phyloP scores from a whole-genome alignment of 2,113 vertebrate genomes.

The Rhea pennata region DNA sequence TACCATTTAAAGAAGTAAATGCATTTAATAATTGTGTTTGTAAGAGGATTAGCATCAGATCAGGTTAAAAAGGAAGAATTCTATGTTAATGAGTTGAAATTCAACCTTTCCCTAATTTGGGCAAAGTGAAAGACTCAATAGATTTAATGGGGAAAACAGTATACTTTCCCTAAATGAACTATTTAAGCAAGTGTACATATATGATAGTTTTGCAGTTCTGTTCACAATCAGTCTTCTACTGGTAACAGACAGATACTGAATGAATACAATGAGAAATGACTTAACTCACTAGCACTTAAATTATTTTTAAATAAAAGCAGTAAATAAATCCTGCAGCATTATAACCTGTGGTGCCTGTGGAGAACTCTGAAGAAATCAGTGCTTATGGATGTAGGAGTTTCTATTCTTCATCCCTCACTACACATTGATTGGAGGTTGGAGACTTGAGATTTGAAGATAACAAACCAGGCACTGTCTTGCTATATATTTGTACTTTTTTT shows the following conservation, averaged over 20 bases:
- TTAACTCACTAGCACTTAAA: background rate
- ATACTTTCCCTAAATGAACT: background rate
- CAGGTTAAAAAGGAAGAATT: background rate
- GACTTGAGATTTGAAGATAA: background rate
- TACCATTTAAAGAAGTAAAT: conserved; percentile 3
- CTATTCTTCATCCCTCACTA: fast-evolving
- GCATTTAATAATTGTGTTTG: background rate
- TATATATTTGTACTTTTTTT: background rate
- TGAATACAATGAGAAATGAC: background rate
- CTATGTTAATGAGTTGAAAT: background rate
- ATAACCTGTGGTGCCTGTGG: background rate
- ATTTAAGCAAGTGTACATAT: background rate
- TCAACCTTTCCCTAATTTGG: background rate
- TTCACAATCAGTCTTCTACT: background rate
- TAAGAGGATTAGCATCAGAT: background rate
- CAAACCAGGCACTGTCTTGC: background rate
- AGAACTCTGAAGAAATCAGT: background rate
- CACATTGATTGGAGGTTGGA: background rate
- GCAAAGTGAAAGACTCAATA: background rate
- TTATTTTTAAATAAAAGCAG: background rate
- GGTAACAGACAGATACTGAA: background rate
- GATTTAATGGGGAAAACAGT: background rate
- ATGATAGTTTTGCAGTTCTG: background rate
- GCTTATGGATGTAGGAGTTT: fast-evolving
- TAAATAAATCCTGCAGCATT: background rate